Evolutionary conservation across 2,113 vertebrate species (phyloP), one percentile per base, ranked within the genome.

Genomic region (Apodemus speciosus): DNA sequence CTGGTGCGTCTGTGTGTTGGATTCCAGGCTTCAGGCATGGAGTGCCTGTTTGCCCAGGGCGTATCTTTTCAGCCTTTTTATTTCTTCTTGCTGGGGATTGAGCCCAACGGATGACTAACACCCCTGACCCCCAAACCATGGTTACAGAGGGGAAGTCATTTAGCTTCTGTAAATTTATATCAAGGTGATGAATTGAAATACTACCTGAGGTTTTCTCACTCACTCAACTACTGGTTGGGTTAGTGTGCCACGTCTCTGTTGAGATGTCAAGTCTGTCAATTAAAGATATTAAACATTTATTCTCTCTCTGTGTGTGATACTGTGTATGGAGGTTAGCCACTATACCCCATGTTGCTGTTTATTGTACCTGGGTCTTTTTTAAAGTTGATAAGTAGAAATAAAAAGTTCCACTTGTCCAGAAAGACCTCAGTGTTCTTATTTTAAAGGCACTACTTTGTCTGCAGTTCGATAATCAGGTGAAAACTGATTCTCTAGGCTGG

Each of bases 191-290:
- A 72, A 27, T 14, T 93, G 43, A 94, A 85, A 69, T 93, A 21
- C 76, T 96, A 53, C 9, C 30, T 85, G 38, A 95, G 69, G 32
- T 94, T 90, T 80, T 76, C 25, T 85, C 20, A 76, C 76, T 86
- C 43, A 73, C 85, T 75, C 69, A 85, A 30, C 23, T 4, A n/a
- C 11, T 60, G 49, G 25, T 60, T 66, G 56, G 75, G 73, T 58
- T 3, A 77, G 5, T 64, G 79, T 25, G 68, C 90, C 9, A 79
- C 32, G 85, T 92, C 13, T 73, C 0, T 88, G 35, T 85, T 92
- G 91, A 85, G 89, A 75, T 92, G n/a, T 81, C 6, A 40, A 43
- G 43, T 92, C 21, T 80, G 20, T 91, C 5, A 43, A 68, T 84
- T 85, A 84, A 51, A 58, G 35, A 81, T 51, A 60, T 20, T 40